Base-by-base conservation (phyloP, 2,113 vertebrate species). In the Gorsachius goisagi region DNA sequence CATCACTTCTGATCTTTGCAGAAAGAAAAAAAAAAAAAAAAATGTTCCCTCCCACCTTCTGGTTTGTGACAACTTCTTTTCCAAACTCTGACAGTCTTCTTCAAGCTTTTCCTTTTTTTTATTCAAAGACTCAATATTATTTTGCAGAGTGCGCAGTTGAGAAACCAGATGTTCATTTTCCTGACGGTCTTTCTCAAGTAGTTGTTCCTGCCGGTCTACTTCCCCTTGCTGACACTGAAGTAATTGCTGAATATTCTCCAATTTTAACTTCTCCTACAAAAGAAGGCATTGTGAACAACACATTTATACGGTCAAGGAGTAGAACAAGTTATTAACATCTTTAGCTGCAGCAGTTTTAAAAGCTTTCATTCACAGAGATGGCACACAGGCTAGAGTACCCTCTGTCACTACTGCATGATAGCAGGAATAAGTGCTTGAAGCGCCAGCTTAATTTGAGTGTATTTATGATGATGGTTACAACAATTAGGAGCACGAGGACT, bases 171-270 rank as follows among this genome's bases (percentile, higher is more conserved):
- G 96, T 11, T 98, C 79, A 0, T 91, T 75, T 52, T 98, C 98
- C 60, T 90, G 93, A 9, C 71, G 97, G 41, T 96, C 97, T 55
- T 90, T 98, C 90, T 98, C 93, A 1, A 98, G 96, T 11, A 98
- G 96, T 58, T 98, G 97, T 39, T 97, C 97, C 94, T 99, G 98
- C 93, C 97, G 74, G 7, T 98, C 98, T 5, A 93, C 85, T 55
- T 99, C 98, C 59, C 94, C 97, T 37, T 90, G 97, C 91, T 98
- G 98, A 35, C 95, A 85, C 95, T 98, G 96, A 14, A 97, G 84
- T 7, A 97, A 78, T 41, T 96, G 97, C 94, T 98, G 97, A 80
- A 98, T 60, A 20, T 75, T 78, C 97, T 99, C 98, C 81, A 99
- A 28, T 62, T 98, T 98, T 26, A 98, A 55, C 66, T 97, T 98